Base-by-base conservation (phyloP, 2,113 vertebrate species). In the Leucopternis melanops region DNA sequence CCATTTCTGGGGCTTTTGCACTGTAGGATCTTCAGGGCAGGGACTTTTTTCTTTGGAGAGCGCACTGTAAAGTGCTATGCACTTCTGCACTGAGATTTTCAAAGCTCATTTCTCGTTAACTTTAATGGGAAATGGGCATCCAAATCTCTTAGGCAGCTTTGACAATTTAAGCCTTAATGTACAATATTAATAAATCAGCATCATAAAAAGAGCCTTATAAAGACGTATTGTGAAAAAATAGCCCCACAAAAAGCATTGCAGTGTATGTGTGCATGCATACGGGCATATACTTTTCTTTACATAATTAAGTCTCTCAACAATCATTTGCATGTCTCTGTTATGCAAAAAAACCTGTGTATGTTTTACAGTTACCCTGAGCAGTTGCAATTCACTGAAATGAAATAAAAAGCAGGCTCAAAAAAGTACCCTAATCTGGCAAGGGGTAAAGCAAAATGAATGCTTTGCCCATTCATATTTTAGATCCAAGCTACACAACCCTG, bases 71-170 rank as follows among this genome's bases (percentile, higher is more conserved):
- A 95, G 84, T 92, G 92, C 83, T 32, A 1, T 69, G 77, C 74
- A 95, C 78, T 95, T 92, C 91, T 95, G 94, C 6, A 0, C 81
- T 95, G 96, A 94, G 95, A 95, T 95, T 97, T 97, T 82, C 96
- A 95, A 96, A 96, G 96, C 97, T 95, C 96, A 69, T 93, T 96
- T 97, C 95, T 97, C 84, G 93, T 97, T 97, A 96, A 97, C 92
- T 97, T 97, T 97, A 97, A 97, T 97, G 95, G 97, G 94, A 96
- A 96, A 95, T 63, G 95, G 95, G 95, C 96, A 97, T 97, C 96
- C 96, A 95, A 96, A 95, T 96, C 95, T 97, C 94, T 91, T 86
- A 97, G 94, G 96, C 93, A 95, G 74, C 92, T 96, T 97, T 97
- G 94, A 96, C 93, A 96, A 97, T 96, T 94, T 97, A 96, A 96